A percentile compares a stretch with the other conserved stretches of the same genome.
Conservation (phyloP, 2,113 vertebrate genomes). For the Gobius niger region DNA sequence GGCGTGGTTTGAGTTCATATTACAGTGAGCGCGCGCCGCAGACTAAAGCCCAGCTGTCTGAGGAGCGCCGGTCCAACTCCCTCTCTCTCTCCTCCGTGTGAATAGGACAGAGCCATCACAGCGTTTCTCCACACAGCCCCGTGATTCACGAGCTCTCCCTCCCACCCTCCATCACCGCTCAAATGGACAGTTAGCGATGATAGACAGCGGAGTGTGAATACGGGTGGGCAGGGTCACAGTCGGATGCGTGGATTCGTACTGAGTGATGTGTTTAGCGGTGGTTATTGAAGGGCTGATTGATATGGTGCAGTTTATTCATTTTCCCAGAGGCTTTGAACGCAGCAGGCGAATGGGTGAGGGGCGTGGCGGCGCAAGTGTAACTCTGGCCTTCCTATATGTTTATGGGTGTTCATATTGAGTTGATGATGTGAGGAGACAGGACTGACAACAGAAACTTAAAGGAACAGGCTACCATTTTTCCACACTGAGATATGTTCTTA, state of each 20-base stretch:
- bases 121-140: slow-evolving; percentile 35
- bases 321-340: slow-evolving; percentile 49
- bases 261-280: slow-evolving; percentile 33
- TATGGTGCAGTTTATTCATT: slow-evolving; percentile 31
- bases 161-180: slow-evolving; percentile 24
- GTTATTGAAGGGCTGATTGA: slow-evolving; percentile 49
- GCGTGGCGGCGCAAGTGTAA: slow-evolving; percentile 18
- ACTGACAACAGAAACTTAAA: slow-evolving; percentile 26
- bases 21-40: slow-evolving; percentile 5
- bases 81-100: slow-evolving; percentile 4
- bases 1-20: slow-evolving; percentile 41
- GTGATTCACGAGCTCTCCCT: slow-evolving; percentile 50
- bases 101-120: slow-evolving; percentile 49
- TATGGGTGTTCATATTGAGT: slow-evolving; percentile 25
- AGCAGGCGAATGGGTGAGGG: slow-evolving; percentile 38
- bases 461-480: too few relatives aligned
- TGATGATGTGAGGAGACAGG: slow-evolving; percentile 27
- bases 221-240: slow-evolving; percentile 29
- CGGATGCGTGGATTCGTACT: slow-evolving; percentile 31
- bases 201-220: slow-evolving; percentile 20
- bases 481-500: too few relatives aligned
- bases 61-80: slow-evolving; percentile 13
- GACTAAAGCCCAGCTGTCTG: slow-evolving; percentile 38
- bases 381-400: slow-evolving; percentile 14
- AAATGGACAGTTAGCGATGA: slow-evolving; percentile 30